Conservation (phyloP, 1,140 invertebrate genomes). For the Zaprionus inermis region DNA sequence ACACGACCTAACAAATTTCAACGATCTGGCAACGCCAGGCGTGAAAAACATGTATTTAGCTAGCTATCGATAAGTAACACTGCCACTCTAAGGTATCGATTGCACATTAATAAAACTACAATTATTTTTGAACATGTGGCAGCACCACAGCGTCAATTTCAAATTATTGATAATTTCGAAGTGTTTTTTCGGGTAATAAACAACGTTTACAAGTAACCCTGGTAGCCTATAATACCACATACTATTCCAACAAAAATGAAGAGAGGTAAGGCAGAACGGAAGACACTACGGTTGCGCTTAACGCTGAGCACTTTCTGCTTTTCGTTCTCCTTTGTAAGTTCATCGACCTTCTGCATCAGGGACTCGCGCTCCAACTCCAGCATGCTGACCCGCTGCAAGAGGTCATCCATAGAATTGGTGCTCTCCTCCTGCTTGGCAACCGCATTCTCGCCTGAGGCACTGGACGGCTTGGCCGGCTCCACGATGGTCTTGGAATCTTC, state of each 20-base stretch:
- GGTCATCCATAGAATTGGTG: constrained; percentile 8
- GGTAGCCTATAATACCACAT: background rate
- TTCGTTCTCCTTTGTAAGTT: constrained; percentile 11
- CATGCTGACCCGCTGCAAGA: constrained; percentile 27
- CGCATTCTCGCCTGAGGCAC: too few species aligned
- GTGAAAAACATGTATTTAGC: background rate
- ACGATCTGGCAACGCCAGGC: background rate
- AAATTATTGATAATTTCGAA: background rate
- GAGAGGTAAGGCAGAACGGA: background rate
- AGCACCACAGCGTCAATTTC: background rate
- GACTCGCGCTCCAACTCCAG: constrained; percentile 37
- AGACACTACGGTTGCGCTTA: background rate
- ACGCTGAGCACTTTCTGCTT: background rate
- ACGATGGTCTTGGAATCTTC: background rate
- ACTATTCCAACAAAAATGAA: background rate
- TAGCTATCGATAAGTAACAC: background rate
- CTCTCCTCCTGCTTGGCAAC: background rate
- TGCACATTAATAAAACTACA: background rate
- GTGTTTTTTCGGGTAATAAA: background rate
- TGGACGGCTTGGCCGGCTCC: background rate
- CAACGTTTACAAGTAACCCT: background rate
- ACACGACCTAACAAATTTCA: background rate
- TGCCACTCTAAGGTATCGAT: background rate
- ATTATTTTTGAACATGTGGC: background rate
- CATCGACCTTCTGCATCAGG: constrained; percentile 30